phyloP scores from a whole-genome alignment of 1,140 invertebrate species.

The Plutomurus gul region DNA sequence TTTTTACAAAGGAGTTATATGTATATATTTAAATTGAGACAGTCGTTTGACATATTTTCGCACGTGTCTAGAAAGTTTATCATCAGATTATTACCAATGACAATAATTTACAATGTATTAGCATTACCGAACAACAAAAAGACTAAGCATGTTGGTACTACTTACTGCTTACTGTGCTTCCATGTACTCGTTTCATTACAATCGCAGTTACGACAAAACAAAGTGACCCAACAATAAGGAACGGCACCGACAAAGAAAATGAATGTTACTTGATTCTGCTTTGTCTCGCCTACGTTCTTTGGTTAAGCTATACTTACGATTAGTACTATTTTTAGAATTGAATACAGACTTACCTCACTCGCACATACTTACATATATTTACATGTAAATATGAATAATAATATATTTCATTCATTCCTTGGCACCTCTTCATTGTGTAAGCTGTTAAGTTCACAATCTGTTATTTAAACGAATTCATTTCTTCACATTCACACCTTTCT shows the following conservation, averaged over 20 bases:
- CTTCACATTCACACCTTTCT: constrained; percentile 18
- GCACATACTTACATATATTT: not conserved
- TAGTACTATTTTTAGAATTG: too few relatives aligned
- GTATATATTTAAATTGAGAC: too few relatives aligned
- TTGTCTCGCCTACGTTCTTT: too few relatives aligned
- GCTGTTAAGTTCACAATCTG: not conserved
- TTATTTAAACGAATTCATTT: not conserved
- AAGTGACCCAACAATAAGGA: not conserved
- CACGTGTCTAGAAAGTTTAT: not conserved
- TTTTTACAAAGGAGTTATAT: not conserved
- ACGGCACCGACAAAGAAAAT: not conserved
- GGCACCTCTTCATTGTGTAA: not conserved
- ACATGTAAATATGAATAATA: too few relatives aligned
- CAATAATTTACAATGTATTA: too few relatives aligned
- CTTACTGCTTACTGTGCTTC: not conserved
- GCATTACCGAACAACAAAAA: too few relatives aligned
- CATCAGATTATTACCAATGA: not conserved
- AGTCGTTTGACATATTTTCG: constrained; percentile 12
- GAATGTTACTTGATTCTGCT: not conserved
- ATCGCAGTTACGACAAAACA: not conserved
- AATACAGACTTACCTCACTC: too few relatives aligned
- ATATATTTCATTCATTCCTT: too few relatives aligned
- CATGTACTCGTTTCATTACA: not conserved
- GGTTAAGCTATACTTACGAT: not conserved
- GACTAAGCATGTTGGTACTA: too few relatives aligned